Base-by-base conservation (phyloP, 2,797 vertebrate species). In the Nothura maculosa region DNA sequence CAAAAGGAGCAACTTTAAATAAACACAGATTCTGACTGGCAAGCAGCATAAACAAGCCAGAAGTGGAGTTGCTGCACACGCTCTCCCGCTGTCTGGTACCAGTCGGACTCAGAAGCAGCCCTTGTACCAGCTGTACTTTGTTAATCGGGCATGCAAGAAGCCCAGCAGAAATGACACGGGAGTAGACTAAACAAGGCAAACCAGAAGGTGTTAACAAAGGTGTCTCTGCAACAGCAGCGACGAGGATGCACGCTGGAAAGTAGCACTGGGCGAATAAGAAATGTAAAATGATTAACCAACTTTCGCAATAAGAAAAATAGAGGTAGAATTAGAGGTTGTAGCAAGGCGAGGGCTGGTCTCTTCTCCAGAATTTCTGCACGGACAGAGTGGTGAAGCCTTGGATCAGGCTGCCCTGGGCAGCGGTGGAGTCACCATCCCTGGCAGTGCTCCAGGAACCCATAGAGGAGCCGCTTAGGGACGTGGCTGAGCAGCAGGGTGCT, bases 1-100 rank as follows among this genome's bases (percentile, higher is more conserved):
- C 95, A 97, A 90, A 93, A 95, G 78, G 82, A 96, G 34, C 68
- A 94, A 88, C 92, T 96, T 96, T 70, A 97, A 93, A 84, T 80
- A 97, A 96, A 97, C 91, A 96, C 78, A 92, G 87, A 87, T 87
- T 77, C 77, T 88, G 96, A 96, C 85, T 7, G 93, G 92, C 84
- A 94, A 95, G 77, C 81, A 95, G 87, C 89, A 95, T 67, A 96
- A 95, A 95, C 72, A 92, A 93, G 87, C 87, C 85, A 61, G 72
- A 93, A 87, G 54, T 55, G 92, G 69, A 91, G 82, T 77, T 78
- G 70, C 77, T 63, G 40, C 58, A 85, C 58, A 85, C 42, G 62
- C 27, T 34, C 42, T 28, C 7, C 0, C 52, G 62, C 67, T 60
- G 91, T 95, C 76, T 96, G 91, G 80, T 90, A 96, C 84, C 92